phyloP scores from a whole-genome alignment of 2,797 vertebrate species.

The Galagoides demidoff region DNA sequence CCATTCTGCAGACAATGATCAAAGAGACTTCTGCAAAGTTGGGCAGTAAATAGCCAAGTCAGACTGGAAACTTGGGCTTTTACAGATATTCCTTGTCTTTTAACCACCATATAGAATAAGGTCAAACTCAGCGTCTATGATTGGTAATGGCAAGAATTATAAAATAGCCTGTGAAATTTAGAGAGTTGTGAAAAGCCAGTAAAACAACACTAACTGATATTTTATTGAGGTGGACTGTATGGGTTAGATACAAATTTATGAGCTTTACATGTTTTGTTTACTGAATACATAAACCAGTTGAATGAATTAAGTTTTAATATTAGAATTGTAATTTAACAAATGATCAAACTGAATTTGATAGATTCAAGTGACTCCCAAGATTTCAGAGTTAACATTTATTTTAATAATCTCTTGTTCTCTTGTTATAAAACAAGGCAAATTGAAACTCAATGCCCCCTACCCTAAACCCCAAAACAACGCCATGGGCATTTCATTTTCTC shows the following conservation, averaged over 20 bases:
- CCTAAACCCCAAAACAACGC: neutral
- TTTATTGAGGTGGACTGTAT: neutral
- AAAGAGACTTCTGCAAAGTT: neutral
- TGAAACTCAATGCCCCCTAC: neutral
- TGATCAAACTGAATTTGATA: neutral
- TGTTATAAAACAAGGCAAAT: neutral
- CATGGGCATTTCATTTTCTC: neutral
- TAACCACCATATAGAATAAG: neutral
- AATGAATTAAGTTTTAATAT: neutral
- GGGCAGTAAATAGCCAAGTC: neutral
- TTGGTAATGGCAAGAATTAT: neutral
- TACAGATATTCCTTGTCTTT: neutral
- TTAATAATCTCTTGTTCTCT: neutral
- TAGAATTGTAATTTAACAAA: neutral
- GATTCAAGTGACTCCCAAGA: neutral
- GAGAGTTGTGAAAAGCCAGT: neutral
- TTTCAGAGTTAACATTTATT: neutral
- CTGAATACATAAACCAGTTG: neutral
- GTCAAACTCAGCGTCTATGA: neutral
- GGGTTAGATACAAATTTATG: neutral
- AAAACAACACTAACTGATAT: neutral
- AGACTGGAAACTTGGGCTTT: neutral
- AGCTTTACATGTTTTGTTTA: neutral
- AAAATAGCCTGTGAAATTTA: neutral
- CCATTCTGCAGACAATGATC: neutral